These are phyloP conservation scores for Eriocheir sinensis DNA, from an alignment of 1,140 invertebrate species.

Conservation along the genomic window DNA sequence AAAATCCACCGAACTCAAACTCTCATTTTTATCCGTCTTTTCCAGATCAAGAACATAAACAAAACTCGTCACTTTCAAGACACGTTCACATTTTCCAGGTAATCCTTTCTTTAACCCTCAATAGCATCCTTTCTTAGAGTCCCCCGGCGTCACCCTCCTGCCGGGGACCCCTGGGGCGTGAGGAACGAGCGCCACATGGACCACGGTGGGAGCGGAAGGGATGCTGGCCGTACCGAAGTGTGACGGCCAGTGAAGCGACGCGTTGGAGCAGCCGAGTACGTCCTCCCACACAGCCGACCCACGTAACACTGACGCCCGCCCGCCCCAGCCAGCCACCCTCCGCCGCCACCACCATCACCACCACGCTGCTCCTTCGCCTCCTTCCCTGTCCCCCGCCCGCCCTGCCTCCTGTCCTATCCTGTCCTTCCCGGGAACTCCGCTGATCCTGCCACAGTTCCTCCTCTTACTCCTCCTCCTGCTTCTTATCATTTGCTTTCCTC, in stretches of 20 bases:
- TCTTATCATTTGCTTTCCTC: neutral
- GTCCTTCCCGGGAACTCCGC: neutral
- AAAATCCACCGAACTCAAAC: neutral
- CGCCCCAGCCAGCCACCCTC: neutral
- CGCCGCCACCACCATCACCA: neutral
- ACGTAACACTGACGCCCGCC: constrained; percentile 58
- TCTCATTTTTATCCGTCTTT: too few species aligned
- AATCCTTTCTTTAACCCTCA: neutral
- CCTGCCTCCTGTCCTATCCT: too few species aligned
- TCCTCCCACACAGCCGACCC: constrained; percentile 70
- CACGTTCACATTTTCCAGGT: neutral
- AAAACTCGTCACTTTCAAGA: neutral
- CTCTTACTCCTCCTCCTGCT: neutral
- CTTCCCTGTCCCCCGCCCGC: neutral
- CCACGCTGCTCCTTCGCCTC: neutral
- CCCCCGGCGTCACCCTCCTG: neutral
- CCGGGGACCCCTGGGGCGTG: neutral
- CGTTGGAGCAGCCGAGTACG: constrained; percentile 52
- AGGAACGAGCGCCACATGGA: neutral
- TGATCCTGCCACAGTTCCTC: neutral
- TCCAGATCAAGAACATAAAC: too few species aligned
- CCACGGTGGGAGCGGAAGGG: neutral
- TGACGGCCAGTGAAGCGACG: constrained; percentile 51
- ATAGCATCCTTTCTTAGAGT: neutral
- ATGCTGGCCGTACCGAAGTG: constrained; percentile 19